Evolutionary conservation across 2,797 vertebrate genomes (phyloP).

Genomic region (Phylloscopus collybita): DNA sequence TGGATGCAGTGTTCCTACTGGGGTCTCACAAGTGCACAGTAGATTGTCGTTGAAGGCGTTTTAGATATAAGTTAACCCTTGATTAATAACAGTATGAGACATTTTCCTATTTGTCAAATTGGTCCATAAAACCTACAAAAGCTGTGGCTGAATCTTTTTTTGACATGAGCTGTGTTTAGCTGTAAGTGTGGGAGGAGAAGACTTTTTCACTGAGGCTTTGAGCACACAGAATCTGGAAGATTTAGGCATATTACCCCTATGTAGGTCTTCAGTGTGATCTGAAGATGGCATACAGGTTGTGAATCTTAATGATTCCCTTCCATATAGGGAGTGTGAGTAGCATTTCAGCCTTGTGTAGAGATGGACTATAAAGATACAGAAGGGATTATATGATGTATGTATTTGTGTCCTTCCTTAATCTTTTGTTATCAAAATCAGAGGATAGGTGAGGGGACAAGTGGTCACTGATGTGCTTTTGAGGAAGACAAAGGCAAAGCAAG

Average conservation of each 20-base stretch:
- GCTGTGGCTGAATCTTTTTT: neutral
- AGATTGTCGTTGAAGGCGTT: neutral
- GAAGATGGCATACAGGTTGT: rapidly evolving
- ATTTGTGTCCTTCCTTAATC: neutral
- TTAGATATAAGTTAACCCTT: neutral
- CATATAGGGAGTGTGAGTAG: neutral
- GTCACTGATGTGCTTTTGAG: neutral
- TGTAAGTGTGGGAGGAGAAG: neutral
- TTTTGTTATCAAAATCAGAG: neutral
- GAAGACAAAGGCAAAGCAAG: neutral
- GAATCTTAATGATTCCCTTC: neutral
- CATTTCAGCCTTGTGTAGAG: neutral
- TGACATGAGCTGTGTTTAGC: neutral
- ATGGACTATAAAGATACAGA: neutral
- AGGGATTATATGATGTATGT: neutral
- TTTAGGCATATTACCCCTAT: neutral
- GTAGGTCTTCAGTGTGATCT: neutral
- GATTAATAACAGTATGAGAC: neutral
- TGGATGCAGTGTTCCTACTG: neutral
- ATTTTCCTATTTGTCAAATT: neutral
- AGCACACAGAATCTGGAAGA: neutral
- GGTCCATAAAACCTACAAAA: neutral
- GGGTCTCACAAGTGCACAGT: neutral
- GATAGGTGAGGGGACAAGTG: neutral
- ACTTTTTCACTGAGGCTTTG: neutral